phyloP scores from a whole-genome alignment of 2,797 vertebrate genomes.

The Rhynchotus rufescens region DNA sequence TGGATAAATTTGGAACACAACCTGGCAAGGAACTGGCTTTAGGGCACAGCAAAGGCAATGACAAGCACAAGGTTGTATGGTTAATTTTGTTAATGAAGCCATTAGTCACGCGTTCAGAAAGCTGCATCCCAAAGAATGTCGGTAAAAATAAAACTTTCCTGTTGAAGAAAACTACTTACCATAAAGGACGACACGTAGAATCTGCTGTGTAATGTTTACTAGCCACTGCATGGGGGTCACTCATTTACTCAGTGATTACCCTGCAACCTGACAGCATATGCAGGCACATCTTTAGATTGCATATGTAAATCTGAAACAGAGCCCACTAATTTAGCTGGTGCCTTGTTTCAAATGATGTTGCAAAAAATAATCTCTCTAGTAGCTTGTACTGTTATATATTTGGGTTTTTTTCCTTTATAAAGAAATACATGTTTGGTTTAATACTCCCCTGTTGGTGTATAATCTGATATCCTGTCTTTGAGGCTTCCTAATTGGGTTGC shows the following conservation, averaged over 20 bases:
- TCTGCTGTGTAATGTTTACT: neutral
- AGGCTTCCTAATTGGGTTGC: neutral
- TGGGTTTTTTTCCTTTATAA: neutral
- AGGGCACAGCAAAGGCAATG: neutral
- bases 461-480: neutral
- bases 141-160: neutral
- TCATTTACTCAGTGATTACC: neutral
- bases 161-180: neutral
- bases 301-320: neutral
- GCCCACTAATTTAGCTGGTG: neutral
- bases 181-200: neutral
- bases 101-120: neutral
- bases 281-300: neutral
- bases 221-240: neutral
- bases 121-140: neutral
- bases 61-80: neutral
- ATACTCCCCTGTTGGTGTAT: too few relatives aligned
- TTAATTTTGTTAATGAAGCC: neutral
- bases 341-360: neutral
- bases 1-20: neutral
- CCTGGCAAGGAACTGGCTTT: neutral
- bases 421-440: neutral
- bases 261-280: neutral
- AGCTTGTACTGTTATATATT: neutral
- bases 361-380: accelerated